Evolutionary conservation across 2,797 vertebrate species (phyloP).

Genomic region (Adrianichthys oophorus): DNA sequence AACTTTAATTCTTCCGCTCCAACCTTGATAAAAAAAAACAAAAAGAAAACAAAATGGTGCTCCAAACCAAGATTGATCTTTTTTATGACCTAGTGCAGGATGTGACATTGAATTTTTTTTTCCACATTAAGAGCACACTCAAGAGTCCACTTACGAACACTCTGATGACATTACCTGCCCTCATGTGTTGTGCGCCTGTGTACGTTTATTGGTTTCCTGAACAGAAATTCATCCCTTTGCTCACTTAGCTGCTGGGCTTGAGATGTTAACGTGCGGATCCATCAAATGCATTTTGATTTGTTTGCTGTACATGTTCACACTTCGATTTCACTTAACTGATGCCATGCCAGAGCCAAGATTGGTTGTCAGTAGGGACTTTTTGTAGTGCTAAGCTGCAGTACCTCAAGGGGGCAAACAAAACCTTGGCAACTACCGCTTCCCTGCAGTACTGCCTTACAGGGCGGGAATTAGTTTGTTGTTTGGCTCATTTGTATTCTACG

Average conservation of each 20-base stretch:
- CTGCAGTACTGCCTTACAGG: constrained; percentile 31
- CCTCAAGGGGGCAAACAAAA: constrained; percentile 20
- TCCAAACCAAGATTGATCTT: constrained; percentile 58
- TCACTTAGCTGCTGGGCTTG: constrained; percentile 32
- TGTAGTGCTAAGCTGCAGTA: constrained; percentile 30
- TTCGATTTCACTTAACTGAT: constrained; percentile 13
- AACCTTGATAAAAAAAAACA: constrained; percentile 48
- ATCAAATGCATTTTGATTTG: constrained; percentile 42
- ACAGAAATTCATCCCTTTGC: constrained; percentile 43
- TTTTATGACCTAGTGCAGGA: constrained; percentile 47
- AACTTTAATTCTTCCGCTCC: constrained; percentile 22
- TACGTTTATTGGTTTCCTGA: constrained; percentile 52
- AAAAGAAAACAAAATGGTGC: constrained; percentile 14
- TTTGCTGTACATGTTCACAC: constrained; percentile 15
- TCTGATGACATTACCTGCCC: constrained; percentile 35
- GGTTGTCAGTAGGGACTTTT: constrained; percentile 32
- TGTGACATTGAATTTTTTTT: constrained; percentile 30
- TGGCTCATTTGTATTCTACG: constrained; percentile 47
- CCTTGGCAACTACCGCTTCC: constrained; percentile 7
- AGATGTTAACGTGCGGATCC: constrained; percentile 29
- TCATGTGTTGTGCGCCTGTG: constrained; percentile 23
- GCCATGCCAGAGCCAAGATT: constrained; percentile 6
- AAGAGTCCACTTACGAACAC: constrained; percentile 60
- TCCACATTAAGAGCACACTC: constrained; percentile 56
- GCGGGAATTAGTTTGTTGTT: constrained; percentile 44